A percentile compares a stretch with the other conserved stretches of the same genome.
phyloP scores from a whole-genome alignment of 2,888 invertebrate species.

The Eupithecia pulchellata region DNA sequence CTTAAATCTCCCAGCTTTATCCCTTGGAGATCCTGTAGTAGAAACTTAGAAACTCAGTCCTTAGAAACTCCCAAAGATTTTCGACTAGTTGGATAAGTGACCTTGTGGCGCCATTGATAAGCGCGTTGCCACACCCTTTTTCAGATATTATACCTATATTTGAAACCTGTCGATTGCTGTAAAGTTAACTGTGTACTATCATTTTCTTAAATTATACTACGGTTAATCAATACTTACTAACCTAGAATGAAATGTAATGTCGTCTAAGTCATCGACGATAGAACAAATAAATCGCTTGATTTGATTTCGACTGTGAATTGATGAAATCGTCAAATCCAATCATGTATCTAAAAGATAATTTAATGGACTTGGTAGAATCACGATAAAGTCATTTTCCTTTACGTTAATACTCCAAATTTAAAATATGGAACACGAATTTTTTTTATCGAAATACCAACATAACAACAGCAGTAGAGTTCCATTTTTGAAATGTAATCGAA shows the following conservation, averaged over 20 bases:
- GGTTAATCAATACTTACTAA: background rate
- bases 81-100: background rate
- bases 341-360: background rate
- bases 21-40: background rate
- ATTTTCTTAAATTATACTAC: background rate
- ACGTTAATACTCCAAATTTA: background rate
- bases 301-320: background rate
- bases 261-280: background rate
- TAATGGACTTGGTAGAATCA: background rate
- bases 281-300: background rate
- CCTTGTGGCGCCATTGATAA: background rate
- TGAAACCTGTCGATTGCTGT: background rate
- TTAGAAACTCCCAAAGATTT: background rate
- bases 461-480: background rate
- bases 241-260: background rate
- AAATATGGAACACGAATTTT: background rate
- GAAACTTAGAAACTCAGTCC: background rate
- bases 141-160: background rate
- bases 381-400: background rate
- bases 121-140: background rate
- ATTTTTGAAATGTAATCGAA: slow-evolving; percentile 3
- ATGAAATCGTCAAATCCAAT: background rate
- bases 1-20: background rate
- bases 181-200: background rate
- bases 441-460: background rate